Percentiles rank a stretch among this genome's conserved stretches.
Conservation (phyloP, 2,113 vertebrate species). For the Brachionichthys hirsutus region DNA sequence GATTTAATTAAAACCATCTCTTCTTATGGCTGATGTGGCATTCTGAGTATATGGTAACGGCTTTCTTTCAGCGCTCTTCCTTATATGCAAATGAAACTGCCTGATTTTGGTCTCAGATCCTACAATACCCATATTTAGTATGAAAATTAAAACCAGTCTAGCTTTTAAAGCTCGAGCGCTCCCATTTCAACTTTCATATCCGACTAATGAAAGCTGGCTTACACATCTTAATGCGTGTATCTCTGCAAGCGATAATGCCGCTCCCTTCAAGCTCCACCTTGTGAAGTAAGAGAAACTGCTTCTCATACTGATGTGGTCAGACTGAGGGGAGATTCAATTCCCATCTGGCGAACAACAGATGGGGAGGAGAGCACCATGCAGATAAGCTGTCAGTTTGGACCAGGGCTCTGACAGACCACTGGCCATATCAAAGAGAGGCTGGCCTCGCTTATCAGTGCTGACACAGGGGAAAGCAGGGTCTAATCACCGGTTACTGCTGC, state of each 20-base stretch:
- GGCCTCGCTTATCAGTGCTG: slow-evolving; percentile 78
- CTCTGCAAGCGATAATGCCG: slow-evolving; percentile 9
- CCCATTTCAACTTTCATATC: neutral
- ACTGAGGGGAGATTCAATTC: slow-evolving; percentile 45
- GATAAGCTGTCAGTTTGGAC: slow-evolving; percentile 74
- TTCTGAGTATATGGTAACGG: no score
- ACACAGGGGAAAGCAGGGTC: slow-evolving; percentile 68
- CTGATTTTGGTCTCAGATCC: no score
- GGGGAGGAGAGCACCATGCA: slow-evolving; percentile 62
- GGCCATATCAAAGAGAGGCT: slow-evolving; percentile 73
- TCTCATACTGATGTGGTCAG: slow-evolving; percentile 16
- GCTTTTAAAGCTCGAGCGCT: neutral
- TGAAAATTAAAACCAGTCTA: neutral
- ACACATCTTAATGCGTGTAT: slow-evolving; percentile 26
- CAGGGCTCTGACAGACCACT: slow-evolving; percentile 75
- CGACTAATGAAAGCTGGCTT: slow-evolving; percentile 1
- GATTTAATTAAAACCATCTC: no score
- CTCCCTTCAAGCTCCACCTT: slow-evolving; percentile 10
- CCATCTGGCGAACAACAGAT: slow-evolving; percentile 45
- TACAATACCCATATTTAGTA: no score
- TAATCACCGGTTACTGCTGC: slow-evolving; percentile 69
- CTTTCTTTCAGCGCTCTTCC: no score
- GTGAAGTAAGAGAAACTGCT: slow-evolving; percentile 37
- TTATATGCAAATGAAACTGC: no score
- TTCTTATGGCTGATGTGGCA: no score